phyloP scores from a whole-genome alignment of 1,140 invertebrate species.

The Drosophila virilis region DNA sequence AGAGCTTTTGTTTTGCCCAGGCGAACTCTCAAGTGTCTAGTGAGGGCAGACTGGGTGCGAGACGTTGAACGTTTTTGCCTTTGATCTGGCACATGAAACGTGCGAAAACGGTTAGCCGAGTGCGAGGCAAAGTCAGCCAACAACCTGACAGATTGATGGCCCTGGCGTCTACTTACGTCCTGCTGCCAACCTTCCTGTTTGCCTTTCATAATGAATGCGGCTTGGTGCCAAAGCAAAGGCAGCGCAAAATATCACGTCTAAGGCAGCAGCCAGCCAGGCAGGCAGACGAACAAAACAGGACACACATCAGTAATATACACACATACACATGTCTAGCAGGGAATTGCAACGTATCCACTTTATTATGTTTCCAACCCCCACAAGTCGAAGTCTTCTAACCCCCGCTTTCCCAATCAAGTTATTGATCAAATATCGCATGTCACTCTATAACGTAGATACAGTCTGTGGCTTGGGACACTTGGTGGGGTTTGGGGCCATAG shows the following conservation, averaged over 20 bases:
- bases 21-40: constrained; percentile 60
- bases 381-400: constrained; percentile 3
- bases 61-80: constrained; percentile 41
- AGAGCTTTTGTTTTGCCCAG: constrained; percentile 70
- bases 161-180: constrained; percentile 43
- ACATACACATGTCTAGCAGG: constrained; percentile 18
- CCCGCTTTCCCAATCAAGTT: constrained; percentile 43
- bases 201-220: constrained; percentile 81
- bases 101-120: constrained; percentile 68
- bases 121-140: constrained; percentile 16
- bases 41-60: constrained; percentile 10
- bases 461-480: not conserved
- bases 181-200: constrained; percentile 57
- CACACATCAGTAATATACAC: constrained; percentile 2
- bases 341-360: constrained; percentile 23
- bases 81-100: constrained; percentile 67
- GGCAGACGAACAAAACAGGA: constrained; percentile 55
- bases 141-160: constrained; percentile 66
- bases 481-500: constrained; percentile 13
- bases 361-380: constrained; percentile 41
- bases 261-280: constrained; percentile 28
- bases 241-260: constrained; percentile 49
- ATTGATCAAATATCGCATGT: constrained; percentile 82
- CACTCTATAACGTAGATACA: constrained; percentile 28
- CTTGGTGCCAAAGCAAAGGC: constrained; percentile 58